These are phyloP conservation scores for Amiota minor DNA, from an alignment of 2,888 invertebrate genomes.

Conservation along the genomic window DNA sequence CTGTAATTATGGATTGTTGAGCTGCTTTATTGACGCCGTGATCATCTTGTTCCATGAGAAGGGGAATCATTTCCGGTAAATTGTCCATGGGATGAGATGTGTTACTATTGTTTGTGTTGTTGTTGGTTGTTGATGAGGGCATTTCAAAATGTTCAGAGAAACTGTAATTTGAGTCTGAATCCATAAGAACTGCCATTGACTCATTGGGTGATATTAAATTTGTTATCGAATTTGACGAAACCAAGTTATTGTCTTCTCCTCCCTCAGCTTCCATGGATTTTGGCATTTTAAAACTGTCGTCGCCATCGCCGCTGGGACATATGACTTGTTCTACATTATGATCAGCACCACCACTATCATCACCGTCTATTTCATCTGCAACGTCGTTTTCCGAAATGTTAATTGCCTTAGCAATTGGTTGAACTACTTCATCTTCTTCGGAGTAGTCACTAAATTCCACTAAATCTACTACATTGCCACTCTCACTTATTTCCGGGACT, in stretches of 20 bases:
- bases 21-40: slow-evolving; percentile 6
- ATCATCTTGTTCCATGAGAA: slow-evolving; percentile 32
- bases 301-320: not conserved
- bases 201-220: not conserved
- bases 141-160: slow-evolving; percentile 72
- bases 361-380: slow-evolving; percentile 12
- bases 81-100: slow-evolving; percentile 52
- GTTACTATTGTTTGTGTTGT: slow-evolving; percentile 12
- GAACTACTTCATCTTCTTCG: not conserved
- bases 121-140: slow-evolving; percentile 46
- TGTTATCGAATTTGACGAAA: no score
- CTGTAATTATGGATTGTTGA: slow-evolving; percentile 34
- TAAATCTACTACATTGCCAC: slow-evolving; percentile 30
- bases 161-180: slow-evolving; percentile 73
- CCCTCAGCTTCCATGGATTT: not conserved
- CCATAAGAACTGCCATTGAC: slow-evolving; percentile 38
- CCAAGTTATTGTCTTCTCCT: not conserved
- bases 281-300: not conserved
- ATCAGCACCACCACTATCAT: slow-evolving; percentile 26
- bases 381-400: slow-evolving; percentile 29
- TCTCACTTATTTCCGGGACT: slow-evolving; percentile 54
- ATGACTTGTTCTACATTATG: not conserved
- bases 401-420: not conserved
- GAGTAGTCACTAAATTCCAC: not conserved
- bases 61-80: slow-evolving; percentile 69